Evolutionary conservation across 2,888 invertebrate species (phyloP).

Genomic region (Slavum lentiscoides): DNA sequence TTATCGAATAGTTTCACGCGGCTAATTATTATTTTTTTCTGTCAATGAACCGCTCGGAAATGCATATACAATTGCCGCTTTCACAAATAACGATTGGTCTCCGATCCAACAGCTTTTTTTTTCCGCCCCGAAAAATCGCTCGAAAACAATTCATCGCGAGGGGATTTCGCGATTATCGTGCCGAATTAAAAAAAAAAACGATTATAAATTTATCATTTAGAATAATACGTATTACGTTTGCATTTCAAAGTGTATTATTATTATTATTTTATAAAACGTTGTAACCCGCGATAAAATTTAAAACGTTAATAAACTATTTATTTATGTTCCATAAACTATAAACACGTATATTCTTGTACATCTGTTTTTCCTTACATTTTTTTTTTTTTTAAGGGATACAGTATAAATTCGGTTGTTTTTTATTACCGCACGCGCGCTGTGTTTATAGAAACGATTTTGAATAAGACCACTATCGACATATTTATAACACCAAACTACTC

Average conservation of each 20-base stretch:
- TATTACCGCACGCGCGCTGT: neutral
- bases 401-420: no score
- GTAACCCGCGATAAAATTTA: neutral
- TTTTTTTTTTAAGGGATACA: neutral
- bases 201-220: no score
- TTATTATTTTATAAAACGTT: neutral
- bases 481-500: no score
- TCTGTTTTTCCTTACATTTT: neutral
- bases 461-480: no score
- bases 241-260: neutral
- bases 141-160: no score
- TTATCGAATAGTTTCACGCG: slow-evolving; percentile 46
- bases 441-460: neutral
- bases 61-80: no score
- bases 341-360: neutral
- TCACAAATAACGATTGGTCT: no score
- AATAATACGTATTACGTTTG: no score
- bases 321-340: neutral
- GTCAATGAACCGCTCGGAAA: slow-evolving; percentile 36
- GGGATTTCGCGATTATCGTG: no score
- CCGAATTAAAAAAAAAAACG: no score
- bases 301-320: slow-evolving; percentile 1
- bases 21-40: no score
- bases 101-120: no score
- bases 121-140: neutral